A percentile compares a stretch with the other conserved stretches of the same genome.
Evolutionary conservation across 2,797 vertebrate genomes (phyloP).

Genomic region (Argya squamiceps): DNA sequence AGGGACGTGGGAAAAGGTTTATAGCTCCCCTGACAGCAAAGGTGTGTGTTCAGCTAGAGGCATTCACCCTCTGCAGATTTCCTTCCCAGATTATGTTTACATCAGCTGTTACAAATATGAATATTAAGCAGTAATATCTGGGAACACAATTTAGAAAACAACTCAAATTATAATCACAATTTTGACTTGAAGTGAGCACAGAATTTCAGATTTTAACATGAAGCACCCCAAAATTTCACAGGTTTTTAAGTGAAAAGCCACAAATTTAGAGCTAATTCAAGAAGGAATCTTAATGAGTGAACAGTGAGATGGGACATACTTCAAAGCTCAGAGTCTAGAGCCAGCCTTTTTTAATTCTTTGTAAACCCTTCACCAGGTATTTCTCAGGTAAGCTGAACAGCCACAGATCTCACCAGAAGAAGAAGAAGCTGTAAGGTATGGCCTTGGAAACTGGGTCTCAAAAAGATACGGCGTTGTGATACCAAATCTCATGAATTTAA

Average conservation of each 20-base stretch:
- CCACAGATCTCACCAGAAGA: neutral
- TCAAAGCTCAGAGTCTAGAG: neutral
- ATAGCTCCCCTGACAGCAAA: neutral
- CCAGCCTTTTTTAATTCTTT: neutral
- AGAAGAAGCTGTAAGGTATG: neutral
- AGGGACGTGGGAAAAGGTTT: slow-evolving; percentile 11
- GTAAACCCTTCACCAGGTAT: neutral
- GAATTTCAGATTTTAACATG: neutral
- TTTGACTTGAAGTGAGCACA: neutral
- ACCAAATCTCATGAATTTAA: neutral
- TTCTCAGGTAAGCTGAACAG: neutral
- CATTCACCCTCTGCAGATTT: neutral
- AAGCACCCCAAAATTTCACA: neutral
- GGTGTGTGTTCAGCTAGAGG: neutral
- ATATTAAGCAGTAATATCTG: neutral
- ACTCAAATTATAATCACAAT: neutral
- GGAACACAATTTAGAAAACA: neutral
- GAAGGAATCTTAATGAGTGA: neutral
- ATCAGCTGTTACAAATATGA: neutral
- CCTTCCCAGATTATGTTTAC: neutral
- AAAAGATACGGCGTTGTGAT: neutral
- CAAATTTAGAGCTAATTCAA: neutral
- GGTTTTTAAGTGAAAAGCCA: neutral
- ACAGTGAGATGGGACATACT: neutral
- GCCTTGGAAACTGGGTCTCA: neutral